Evolutionary conservation across 2,113 vertebrate species (phyloP).

Genomic region (Erpornis zantholeuca): DNA sequence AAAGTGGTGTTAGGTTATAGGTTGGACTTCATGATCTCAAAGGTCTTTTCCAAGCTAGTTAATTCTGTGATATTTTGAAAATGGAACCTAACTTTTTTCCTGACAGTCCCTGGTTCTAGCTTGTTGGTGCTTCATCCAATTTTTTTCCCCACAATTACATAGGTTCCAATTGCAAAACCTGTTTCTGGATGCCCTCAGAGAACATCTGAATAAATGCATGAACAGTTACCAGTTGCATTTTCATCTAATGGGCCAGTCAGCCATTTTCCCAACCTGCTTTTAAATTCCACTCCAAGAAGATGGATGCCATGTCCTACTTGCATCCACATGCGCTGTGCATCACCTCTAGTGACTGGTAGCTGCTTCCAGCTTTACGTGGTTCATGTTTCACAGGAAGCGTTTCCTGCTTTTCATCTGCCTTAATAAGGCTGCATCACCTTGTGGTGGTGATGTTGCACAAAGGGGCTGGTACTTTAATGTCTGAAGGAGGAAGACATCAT

Average conservation of each 20-base stretch:
- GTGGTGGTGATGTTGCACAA: background rate
- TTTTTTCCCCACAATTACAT: background rate
- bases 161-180: background rate
- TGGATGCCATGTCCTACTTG: accelerated
- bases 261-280: background rate
- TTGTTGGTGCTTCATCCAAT: background rate
- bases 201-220: background rate
- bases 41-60: background rate
- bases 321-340: accelerated
- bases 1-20: background rate
- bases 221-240: background rate
- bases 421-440: background rate
- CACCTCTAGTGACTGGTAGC: too few relatives aligned
- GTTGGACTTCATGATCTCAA: background rate
- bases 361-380: background rate
- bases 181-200: background rate
- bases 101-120: background rate
- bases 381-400: accelerated
- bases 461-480: background rate
- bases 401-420: background rate
- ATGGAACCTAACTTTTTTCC: background rate
- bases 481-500: background rate
- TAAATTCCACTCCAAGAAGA: background rate
- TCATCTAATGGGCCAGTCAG: background rate
- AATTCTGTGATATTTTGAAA: background rate